phyloP scores from a whole-genome alignment of 2,797 vertebrate species.

The Cirrhinus molitorella region DNA sequence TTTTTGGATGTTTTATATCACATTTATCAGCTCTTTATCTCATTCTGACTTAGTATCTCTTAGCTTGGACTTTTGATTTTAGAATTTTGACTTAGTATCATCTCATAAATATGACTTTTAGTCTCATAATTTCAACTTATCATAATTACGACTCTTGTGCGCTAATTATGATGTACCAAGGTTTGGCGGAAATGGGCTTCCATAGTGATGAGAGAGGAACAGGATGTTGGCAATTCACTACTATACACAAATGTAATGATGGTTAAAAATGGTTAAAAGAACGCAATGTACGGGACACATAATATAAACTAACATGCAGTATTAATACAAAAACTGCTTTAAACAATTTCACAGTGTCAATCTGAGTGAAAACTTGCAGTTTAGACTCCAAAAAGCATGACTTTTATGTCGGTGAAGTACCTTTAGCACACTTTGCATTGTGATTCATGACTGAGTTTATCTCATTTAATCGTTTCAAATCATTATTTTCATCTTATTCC shows the following conservation, averaged over 20 bases:
- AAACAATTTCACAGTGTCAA: not conserved
- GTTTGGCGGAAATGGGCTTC: not conserved
- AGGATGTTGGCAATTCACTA: conserved; percentile 3
- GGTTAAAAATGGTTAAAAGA: not conserved
- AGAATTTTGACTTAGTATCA: not conserved
- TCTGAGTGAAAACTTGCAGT: not conserved
- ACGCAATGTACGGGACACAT: not conserved
- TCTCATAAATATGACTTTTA: too few species aligned
- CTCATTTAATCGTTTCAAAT: not conserved
- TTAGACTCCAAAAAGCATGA: not conserved
- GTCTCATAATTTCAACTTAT: not conserved
- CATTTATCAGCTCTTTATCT: too few species aligned
- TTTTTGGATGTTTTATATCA: too few species aligned
- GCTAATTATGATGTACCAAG: not conserved
- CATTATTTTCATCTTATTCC: not conserved
- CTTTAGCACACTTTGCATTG: not conserved
- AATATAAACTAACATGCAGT: not conserved
- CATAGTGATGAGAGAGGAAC: not conserved
- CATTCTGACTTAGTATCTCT: not conserved
- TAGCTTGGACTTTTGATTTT: too few species aligned
- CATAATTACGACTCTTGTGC: not conserved
- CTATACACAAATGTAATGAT: not conserved
- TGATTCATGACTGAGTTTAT: not conserved
- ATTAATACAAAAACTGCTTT: not conserved
- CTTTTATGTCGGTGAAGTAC: not conserved